Conservation (phyloP, 2,113 vertebrate genomes). For the Cochlearius cochlearius region DNA sequence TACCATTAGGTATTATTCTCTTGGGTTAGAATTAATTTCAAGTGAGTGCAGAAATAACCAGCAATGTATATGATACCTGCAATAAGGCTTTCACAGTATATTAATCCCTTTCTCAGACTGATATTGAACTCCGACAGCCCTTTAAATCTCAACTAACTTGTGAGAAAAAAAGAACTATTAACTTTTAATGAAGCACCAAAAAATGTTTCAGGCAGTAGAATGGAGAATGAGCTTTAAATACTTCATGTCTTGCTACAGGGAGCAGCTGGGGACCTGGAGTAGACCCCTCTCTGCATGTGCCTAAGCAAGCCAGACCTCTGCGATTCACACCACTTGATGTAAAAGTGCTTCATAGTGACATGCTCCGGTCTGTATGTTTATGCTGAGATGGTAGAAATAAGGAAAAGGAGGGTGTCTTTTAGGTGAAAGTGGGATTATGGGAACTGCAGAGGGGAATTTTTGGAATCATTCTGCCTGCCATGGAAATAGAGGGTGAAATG, state of each 20-base stretch:
- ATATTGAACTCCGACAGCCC: not conserved
- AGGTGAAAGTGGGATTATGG: not conserved
- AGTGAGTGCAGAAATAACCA: not conserved
- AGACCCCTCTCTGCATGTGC: not conserved
- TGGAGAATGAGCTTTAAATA: not conserved
- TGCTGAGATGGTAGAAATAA: not conserved
- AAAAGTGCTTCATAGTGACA: not conserved
- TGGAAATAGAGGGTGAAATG: not conserved
- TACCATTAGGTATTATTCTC: not conserved
- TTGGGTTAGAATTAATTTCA: not conserved
- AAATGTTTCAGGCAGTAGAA: not conserved
- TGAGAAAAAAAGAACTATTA: not conserved
- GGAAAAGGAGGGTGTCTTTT: not conserved
- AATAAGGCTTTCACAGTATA: not conserved
- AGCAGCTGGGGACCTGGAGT: not conserved
- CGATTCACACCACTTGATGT: not conserved
- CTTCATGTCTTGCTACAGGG: rapidly evolving
- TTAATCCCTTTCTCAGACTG: not conserved
- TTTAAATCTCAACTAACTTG: not conserved
- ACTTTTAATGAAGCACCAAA: not conserved
- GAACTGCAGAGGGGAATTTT: not conserved
- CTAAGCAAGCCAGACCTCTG: not conserved
- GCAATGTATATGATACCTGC: not conserved
- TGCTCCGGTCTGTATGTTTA: not conserved
- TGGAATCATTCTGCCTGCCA: not conserved